Percentiles rank a stretch among this genome's conserved stretches.
Conservation (phyloP, 2,888 invertebrate genomes). For the Acrobasis consociella region DNA sequence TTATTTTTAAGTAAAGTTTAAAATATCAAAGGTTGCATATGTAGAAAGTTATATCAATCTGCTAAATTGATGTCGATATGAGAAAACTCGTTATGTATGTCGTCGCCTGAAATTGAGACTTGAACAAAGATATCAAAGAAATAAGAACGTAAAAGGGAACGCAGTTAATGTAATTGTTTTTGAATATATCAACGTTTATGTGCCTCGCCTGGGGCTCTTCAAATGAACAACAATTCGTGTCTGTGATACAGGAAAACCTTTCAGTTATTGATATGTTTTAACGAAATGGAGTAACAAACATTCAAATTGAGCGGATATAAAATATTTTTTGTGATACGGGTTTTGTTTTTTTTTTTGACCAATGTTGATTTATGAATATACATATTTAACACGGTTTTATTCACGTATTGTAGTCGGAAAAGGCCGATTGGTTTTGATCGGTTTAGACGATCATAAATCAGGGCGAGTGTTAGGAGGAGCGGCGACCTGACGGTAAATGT, state of each 20-base stretch:
- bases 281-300: background rate
- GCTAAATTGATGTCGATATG: background rate
- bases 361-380: background rate
- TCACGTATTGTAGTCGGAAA: background rate
- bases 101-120: background rate
- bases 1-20: too few relatives aligned
- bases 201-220: background rate
- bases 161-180: background rate
- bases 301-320: background rate
- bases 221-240: constrained; percentile 14
- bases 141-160: background rate
- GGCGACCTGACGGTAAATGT: too few relatives aligned
- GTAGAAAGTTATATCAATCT: background rate
- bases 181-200: constrained; percentile 1
- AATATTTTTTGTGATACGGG: background rate
- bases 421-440: too few relatives aligned
- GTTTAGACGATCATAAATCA: background rate
- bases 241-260: constrained; percentile 9
- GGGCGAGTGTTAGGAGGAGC: background rate
- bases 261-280: constrained; percentile 12
- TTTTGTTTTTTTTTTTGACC: background rate
- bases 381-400: background rate
- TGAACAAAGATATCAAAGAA: background rate
- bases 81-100: background rate
- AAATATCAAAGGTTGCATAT: background rate